Base-by-base conservation (phyloP, 2,797 vertebrate species). In the Taenioides sp. region DNA sequence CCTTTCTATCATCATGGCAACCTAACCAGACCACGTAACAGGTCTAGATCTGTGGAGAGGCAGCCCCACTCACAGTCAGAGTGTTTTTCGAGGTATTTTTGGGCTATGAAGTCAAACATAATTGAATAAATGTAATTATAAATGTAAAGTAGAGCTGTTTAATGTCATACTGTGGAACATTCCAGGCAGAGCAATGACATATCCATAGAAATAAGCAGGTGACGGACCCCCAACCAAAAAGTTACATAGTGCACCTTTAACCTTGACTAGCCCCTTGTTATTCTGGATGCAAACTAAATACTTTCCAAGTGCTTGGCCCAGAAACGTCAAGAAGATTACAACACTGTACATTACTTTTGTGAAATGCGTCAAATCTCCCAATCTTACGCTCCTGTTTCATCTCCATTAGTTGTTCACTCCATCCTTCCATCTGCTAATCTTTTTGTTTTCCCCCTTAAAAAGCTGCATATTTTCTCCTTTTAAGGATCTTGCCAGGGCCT, bases 401-500 rank as follows among this genome's bases (percentile, higher is more conserved):
- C 85, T 68, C 71, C 54, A 54, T 50, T 49, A 65, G 73, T 85
- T 83, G 72, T 67, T 63, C 70, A 59, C 22, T 27, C 59, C 55
- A 68, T 81, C 69, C 76, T 74, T 74, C 70, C 65, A 28, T 81
- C 67, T 86, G 80, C 84, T 82, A 86, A 85, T 83, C 71, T 77
- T 86, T 76, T 80, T 71, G 75, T 79, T 79, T 88, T 89, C 84
- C 72, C 65, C 66, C 69, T 81, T 4, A 43, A 63, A 86, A 91
- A 92, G 86, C 84, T 88, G 87, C 91, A 92, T 93, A 93, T 90
- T 94, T 92, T 94, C 84, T 92, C 93, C 93, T 92, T 94, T 93
- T 94, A 95, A 92, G 93, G 91, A 91, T 84, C 84, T 82, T 72
- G 80, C 85, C 83, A 75, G 18, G 86, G 86, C 74, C 81, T 65